Percentiles rank a stretch among this genome's conserved stretches.
Conservation (phyloP, 2,113 vertebrate species). For the Sitta europaea region DNA sequence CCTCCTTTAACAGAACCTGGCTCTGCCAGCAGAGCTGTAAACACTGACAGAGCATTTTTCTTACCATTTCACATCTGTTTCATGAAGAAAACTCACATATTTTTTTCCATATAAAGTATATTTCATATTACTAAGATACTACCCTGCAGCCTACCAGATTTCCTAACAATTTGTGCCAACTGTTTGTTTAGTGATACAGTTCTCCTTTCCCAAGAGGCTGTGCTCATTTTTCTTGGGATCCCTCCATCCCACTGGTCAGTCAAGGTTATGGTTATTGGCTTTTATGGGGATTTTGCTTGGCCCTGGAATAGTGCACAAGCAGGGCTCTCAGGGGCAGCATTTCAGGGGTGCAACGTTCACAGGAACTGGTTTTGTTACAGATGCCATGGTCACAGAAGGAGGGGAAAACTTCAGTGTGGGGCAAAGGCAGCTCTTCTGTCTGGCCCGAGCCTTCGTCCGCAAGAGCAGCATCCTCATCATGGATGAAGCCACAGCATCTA, state of each 20-base stretch:
- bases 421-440: slow-evolving; percentile 94
- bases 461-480: slow-evolving; percentile 98
- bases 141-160: neutral
- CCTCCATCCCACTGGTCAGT: neutral
- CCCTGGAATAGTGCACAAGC: neutral
- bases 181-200: neutral
- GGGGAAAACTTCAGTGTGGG: slow-evolving; percentile 98
- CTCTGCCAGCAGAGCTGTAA: neutral
- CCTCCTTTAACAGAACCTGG: neutral
- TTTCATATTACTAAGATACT: neutral
- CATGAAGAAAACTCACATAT: neutral
- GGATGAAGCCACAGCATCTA: slow-evolving; percentile 98
- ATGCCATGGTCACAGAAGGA: slow-evolving; percentile 91
- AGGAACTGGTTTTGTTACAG: slow-evolving; percentile 55
- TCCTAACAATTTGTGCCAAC: neutral
- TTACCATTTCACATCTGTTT: neutral
- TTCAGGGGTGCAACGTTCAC: neutral
- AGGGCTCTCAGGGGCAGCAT: neutral
- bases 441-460: slow-evolving; percentile 93
- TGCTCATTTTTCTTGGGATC: neutral
- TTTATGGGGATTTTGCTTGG: neutral
- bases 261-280: neutral
- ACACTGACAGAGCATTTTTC: neutral
- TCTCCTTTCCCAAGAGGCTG: neutral
- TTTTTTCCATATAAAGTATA: neutral